Evolutionary conservation across 2,888 invertebrate species (phyloP).

Genomic region (Netelia inedita): DNA sequence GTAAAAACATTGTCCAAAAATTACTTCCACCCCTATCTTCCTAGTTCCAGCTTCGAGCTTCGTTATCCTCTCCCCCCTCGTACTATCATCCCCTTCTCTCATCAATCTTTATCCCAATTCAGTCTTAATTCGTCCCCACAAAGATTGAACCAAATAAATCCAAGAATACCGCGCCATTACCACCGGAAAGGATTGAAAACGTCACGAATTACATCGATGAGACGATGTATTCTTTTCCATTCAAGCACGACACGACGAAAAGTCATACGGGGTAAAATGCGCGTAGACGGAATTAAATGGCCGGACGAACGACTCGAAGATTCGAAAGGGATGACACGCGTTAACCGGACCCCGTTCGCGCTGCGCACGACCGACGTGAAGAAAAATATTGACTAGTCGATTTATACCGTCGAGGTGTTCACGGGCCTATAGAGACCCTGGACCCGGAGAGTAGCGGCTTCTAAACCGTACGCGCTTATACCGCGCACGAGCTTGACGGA

Average conservation of each 20-base stretch:
- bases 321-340: too few species aligned
- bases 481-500: constrained; percentile 37
- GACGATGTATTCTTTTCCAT: background rate
- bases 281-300: background rate
- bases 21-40: too few species aligned
- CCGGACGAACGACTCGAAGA: background rate
- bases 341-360: too few species aligned
- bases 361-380: too few species aligned
- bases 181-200: background rate
- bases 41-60: too few species aligned
- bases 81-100: too few species aligned
- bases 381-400: constrained; percentile 31
- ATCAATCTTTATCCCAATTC: too few species aligned
- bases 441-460: constrained; percentile 6
- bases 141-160: background rate
- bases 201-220: background rate
- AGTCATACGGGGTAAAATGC: background rate
- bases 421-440: constrained; percentile 9
- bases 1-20: too few species aligned
- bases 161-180: background rate
- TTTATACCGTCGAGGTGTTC: constrained; percentile 27
- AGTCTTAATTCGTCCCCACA: background rate
- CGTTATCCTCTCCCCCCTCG: too few species aligned
- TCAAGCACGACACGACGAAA: background rate
- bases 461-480: constrained; percentile 19